Percentiles rank a stretch among this genome's conserved stretches.
Conservation (phyloP, 2,113 vertebrate genomes). For the Lucifuga dentata region DNA sequence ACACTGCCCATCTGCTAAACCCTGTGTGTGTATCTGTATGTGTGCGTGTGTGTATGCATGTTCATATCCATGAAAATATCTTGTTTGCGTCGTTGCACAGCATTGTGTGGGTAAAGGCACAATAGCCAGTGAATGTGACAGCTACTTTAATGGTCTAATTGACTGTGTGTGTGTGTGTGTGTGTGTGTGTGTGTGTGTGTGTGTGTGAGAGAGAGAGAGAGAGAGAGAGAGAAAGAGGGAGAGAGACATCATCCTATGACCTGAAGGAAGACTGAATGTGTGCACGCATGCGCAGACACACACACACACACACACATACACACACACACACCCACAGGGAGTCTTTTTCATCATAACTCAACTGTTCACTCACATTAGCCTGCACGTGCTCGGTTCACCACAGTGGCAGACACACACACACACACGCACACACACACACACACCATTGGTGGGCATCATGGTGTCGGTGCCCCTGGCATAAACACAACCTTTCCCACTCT, state of each 20-base stretch:
- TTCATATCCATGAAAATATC: too few relatives aligned
- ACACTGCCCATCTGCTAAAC: slow-evolving; percentile 64
- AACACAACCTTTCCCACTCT: slow-evolving; percentile 68
- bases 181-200: slow-evolving; percentile 8
- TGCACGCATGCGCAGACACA: too few relatives aligned
- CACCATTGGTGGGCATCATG: slow-evolving; percentile 42
- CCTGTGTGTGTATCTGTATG: slow-evolving; percentile 34
- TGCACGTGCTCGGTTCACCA: slow-evolving; percentile 47
- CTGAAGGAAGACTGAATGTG: slow-evolving; percentile 41
- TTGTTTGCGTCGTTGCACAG: slow-evolving; percentile 23
- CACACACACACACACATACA: slow-evolving; percentile 29
- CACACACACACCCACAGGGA: slow-evolving; percentile 30
- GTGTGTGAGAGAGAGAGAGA: background rate
- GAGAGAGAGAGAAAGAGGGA: background rate
- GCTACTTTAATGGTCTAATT: slow-evolving; percentile 69
- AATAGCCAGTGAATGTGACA: slow-evolving; percentile 63
- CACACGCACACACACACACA: slow-evolving; percentile 20
- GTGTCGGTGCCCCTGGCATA: slow-evolving; percentile 65
- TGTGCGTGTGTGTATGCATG: background rate
- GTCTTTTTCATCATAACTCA: slow-evolving; percentile 46
- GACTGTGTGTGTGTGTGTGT: slow-evolving; percentile 36
- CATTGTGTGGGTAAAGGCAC: slow-evolving; percentile 36
- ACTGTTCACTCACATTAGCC: slow-evolving; percentile 58
- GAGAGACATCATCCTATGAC: slow-evolving; percentile 13
- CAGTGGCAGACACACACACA: slow-evolving; percentile 24